Conservation (phyloP, 2,888 invertebrate genomes). For the Mellilla xanthometata region DNA sequence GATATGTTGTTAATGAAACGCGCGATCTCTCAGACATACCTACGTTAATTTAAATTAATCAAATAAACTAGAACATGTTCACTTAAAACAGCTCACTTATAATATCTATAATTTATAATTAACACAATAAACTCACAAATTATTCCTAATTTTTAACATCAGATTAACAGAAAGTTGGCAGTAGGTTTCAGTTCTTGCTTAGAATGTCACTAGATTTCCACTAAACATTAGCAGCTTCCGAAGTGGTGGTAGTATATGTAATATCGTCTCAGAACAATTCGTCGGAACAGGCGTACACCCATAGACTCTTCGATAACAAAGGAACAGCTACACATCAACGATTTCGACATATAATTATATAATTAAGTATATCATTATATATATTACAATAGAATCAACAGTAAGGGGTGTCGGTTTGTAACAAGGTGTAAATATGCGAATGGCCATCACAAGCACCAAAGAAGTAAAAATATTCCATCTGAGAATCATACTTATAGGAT, state of each 20-base stretch:
- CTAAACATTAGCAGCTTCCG: constrained; percentile 47
- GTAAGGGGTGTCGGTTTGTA: constrained; percentile 60
- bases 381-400: constrained; percentile 45
- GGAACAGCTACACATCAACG: constrained; percentile 52
- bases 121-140: constrained; percentile 74
- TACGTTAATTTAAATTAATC: constrained; percentile 71
- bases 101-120: constrained; percentile 72
- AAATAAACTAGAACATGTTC: constrained; percentile 75
- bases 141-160: constrained; percentile 61
- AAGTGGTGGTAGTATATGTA: no score
- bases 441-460: constrained; percentile 75
- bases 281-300: constrained; percentile 45
- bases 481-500: constrained; percentile 60
- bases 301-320: constrained; percentile 41
- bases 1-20: constrained; percentile 57
- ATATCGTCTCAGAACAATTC: constrained; percentile 68
- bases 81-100: constrained; percentile 70
- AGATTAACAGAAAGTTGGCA: constrained; percentile 74
- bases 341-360: constrained; percentile 23
- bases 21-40: constrained; percentile 64
- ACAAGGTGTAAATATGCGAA: constrained; percentile 72
- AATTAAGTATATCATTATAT: constrained; percentile 23
- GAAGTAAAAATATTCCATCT: constrained; percentile 57
- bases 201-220: constrained; percentile 48
- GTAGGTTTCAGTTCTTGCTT: constrained; percentile 70